Base-by-base conservation (phyloP, 2,888 invertebrate species). In the Cosmia trapezina region DNA sequence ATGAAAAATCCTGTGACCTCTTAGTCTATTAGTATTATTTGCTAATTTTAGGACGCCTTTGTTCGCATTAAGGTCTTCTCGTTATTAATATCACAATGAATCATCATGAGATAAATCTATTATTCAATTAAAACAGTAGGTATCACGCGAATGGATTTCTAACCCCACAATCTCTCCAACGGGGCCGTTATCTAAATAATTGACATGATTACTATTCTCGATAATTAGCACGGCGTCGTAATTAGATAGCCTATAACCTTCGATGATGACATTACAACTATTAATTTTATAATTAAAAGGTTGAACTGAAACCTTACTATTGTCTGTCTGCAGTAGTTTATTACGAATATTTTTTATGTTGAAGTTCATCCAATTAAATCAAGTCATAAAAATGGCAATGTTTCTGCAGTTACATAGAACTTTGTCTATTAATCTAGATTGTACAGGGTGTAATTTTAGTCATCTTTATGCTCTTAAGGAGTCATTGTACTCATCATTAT, bases 171-270 rank as follows among this genome's bases (percentile, higher is more conserved):
- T 80, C 63, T 59, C 43, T 19, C 1, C 1, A 59, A 28, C 41
- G 22, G 28, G 19, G 45, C 57, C 57, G 43, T 49, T 76, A 84
- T 81, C 77, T 65, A 56, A 56, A 75, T 70, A 81, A 70, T 68
- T 81, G 47, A 19, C 53, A 64, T 70, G 51, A 73, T 70, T 74
- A 80, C 47, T 74, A 49, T 19, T 80, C 51, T 54, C 28, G 14
- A 53, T 76, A 76, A 83, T 80, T 84, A 81, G 43, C 60, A 37
- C 41, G 41, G 37, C 69, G 49, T 64, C 78, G 62, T 71, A 71
- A 81, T 81, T 37, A 81, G 68, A 69, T 81, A 68, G 51, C 84
- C 59, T 66, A 28, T 33, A 56, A 80, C 80, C 81, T 81, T 81
- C 57, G 9, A 19, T 41, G 43, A 63, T 74, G 28, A 66, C 70